These are phyloP conservation scores for Digitonthophagus gazella DNA, from an alignment of 2,888 invertebrate species.

Conservation along the genomic window DNA sequence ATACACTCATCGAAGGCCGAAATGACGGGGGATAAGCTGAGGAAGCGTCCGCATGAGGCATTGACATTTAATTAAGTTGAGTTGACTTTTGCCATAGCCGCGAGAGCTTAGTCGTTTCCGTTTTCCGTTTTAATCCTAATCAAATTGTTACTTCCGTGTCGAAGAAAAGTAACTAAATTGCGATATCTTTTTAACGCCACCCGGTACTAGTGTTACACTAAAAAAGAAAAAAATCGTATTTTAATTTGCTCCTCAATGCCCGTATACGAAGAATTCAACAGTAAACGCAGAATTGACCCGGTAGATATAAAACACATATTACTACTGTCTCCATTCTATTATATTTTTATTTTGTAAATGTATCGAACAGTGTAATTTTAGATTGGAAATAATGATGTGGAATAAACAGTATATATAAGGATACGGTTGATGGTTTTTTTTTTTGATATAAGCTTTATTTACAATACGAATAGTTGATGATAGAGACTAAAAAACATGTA, in stretches of 20 bases:
- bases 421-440: neutral
- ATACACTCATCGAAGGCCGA: neutral
- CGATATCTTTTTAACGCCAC: neutral
- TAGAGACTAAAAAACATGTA: slow-evolving; percentile 3
- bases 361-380: slow-evolving; percentile 9
- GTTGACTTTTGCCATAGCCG: neutral
- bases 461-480: slow-evolving; percentile 11
- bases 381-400: slow-evolving; percentile 15
- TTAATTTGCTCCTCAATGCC: neutral
- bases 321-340: neutral
- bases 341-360: slow-evolving; percentile 6
- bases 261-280: neutral
- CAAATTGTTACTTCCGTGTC: neutral
- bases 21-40: neutral
- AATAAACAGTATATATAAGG: slow-evolving; percentile 2
- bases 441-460: slow-evolving; percentile 17
- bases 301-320: neutral
- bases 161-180: neutral
- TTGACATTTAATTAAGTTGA: neutral
- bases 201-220: neutral
- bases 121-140: neutral
- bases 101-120: neutral
- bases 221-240: too few species aligned
- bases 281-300: neutral
- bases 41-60: neutral